phyloP scores from a whole-genome alignment of 2,888 invertebrate genomes.

The Phaonia tiefii region DNA sequence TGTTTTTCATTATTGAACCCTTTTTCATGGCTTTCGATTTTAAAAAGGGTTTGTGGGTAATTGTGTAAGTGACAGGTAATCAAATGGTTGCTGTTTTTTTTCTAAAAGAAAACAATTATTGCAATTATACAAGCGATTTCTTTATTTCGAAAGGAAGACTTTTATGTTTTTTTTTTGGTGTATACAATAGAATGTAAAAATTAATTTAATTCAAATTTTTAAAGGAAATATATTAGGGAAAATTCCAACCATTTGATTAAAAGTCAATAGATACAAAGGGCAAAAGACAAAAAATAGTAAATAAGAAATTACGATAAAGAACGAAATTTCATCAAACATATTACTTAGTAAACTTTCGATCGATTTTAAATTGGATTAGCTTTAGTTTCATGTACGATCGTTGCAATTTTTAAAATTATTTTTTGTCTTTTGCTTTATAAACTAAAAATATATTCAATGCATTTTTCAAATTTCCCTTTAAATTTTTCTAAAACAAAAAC shows the following conservation, averaged over 20 bases:
- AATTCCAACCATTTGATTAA: no score
- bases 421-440: background rate
- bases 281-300: no score
- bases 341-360: no score
- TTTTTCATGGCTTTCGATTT: conserved; percentile 31
- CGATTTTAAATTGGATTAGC: no score
- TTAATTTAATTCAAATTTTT: background rate
- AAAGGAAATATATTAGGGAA: no score
- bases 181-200: background rate
- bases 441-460: conserved; percentile 8
- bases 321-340: no score
- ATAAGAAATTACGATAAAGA: no score
- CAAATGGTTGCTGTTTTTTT: background rate
- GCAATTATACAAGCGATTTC: background rate
- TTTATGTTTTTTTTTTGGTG: background rate
- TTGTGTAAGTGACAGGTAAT: background rate
- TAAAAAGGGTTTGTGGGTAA: conserved; percentile 24
- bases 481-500: conserved; percentile 42
- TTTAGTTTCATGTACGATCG: no score
- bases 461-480: conserved; percentile 31
- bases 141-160: conserved; percentile 6
- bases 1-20: conserved; percentile 3
- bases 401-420: no score
- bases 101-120: background rate
- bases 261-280: no score